Conservation (phyloP, 1,140 invertebrate genomes). For the Bemisia tabaci region DNA sequence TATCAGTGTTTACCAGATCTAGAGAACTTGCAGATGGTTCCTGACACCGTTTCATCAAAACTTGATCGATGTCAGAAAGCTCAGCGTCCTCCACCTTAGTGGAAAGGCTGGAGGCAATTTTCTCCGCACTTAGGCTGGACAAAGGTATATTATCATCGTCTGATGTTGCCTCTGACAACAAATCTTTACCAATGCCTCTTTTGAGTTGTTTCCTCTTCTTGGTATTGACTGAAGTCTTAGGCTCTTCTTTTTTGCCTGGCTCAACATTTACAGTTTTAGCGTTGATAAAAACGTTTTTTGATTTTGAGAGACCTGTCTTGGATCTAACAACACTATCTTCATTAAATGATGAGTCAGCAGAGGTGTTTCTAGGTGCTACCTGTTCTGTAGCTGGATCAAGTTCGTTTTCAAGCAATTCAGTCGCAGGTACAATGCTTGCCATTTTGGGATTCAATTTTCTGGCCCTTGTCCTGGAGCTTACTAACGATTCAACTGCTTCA, state of each 20-base stretch:
- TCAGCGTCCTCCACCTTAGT: neutral
- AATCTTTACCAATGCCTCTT: neutral
- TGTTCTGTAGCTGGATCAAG: too few species aligned
- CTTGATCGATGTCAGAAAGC: neutral
- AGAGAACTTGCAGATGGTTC: neutral
- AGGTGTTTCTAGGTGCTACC: too few species aligned
- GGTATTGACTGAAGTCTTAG: neutral
- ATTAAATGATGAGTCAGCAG: too few species aligned
- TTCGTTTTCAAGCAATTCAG: too few species aligned
- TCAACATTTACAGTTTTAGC: neutral
- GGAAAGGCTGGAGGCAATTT: neutral
- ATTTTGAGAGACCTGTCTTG: neutral
- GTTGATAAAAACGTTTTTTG: neutral
- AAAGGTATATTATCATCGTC: neutral
- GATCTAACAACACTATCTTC: neutral
- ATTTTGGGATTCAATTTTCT: neutral
- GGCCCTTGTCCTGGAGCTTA: neutral
- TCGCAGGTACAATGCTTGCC: too few species aligned
- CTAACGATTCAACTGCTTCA: neutral
- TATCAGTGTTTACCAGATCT: neutral
- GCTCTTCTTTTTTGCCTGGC: too few species aligned
- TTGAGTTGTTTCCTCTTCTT: neutral
- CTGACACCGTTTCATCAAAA: neutral
- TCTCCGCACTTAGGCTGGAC: neutral
- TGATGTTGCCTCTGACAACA: neutral